Percentiles rank a stretch among this genome's conserved stretches.
These are phyloP conservation scores for Aulostomus chinensis DNA, from an alignment of 2,797 vertebrate species.

Conservation along the genomic window DNA sequence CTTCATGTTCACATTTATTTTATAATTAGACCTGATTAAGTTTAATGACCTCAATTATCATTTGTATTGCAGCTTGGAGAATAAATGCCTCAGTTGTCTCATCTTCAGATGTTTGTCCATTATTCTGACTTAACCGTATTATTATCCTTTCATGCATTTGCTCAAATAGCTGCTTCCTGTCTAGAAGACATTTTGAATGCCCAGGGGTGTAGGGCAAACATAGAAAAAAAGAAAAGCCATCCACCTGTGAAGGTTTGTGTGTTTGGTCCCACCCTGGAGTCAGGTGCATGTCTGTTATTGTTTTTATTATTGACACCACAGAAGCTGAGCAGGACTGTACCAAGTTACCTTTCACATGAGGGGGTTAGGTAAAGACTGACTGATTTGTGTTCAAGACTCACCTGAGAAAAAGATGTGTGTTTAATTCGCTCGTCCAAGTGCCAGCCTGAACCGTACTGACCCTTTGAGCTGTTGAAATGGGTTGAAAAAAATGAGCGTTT, in stretches of 20 bases:
- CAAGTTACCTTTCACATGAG: conserved; percentile 45
- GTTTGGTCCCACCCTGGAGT: conserved; percentile 63
- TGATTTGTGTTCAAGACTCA: conserved; percentile 8
- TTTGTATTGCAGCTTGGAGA: no score
- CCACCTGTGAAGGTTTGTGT: conserved; percentile 42
- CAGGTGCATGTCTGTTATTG: conserved; percentile 64
- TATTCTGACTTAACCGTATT: neutral
- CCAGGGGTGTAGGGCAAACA: no score
- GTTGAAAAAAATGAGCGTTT: conserved; percentile 5
- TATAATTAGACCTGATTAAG: no score
- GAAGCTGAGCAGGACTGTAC: conserved; percentile 64
- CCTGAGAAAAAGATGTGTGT: conserved; percentile 31
- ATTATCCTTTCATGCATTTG: neutral
- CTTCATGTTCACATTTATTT: neutral
- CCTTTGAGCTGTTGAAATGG: conserved; percentile 2
- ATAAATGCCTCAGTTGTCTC: no score
- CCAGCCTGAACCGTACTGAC: conserved; percentile 19
- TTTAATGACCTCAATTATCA: no score
- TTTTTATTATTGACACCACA: conserved; percentile 61
- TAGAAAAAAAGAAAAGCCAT: no score
- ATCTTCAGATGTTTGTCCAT: neutral
- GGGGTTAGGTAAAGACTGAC: conserved; percentile 10
- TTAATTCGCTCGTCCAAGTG: conserved; percentile 13
- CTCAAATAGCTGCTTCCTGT: conserved; percentile 1
- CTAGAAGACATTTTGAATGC: no score